Evolutionary conservation across 1,140 invertebrate genomes (phyloP), one percentile per base, ranked within the genome.

Genomic region (Carposina sasakii): DNA sequence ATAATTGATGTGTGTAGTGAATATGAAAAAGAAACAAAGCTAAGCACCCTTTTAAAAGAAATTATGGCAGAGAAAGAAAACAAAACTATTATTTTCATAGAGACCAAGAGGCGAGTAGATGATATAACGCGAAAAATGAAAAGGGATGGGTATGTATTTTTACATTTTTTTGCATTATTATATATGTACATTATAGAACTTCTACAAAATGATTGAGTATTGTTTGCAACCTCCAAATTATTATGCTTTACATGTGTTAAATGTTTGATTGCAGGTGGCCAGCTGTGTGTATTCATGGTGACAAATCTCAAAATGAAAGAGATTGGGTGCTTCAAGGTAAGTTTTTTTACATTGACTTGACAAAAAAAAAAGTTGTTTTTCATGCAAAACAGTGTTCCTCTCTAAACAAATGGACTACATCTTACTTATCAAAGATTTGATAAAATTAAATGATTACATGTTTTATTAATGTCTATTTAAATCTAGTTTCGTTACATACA

Each of bases 41-140:
- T 95, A 44, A 91, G 90, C 61, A 91, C 91, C 44, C 85, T 95
- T 9, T 71, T 96, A 16, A 92, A 93, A 72, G 93, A 95, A 85
- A 94, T 96, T 52, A 93, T 93, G 89, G 88, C 89, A 26, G 92
- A 95, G 73, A 91, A 91, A 63, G 92, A 95, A 74, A 95, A 94
- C 67, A 96, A 96, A 85, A 95, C 92, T 0, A 92, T 98, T 48
- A 93, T 98, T 55, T 98, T 98, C 85, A 94, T 94, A 54, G 95
- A 97, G 81, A 98, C 96, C 1, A 98, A 98, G 78, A 88, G 92
- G 24, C 91, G 94, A 68, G 94, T 96, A 23, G 96, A 98, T 87
- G 94, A 96, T 59, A 91, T 97, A 16, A 93, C 94, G 2, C 87
- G 93, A 71, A 90, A 91, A 85, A 94, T 98, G 90, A 91, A 93